A percentile compares a stretch with the other conserved stretches of the same genome.
phyloP scores from a whole-genome alignment of 2,113 vertebrate species.

The Leptodactylus fuscus region DNA sequence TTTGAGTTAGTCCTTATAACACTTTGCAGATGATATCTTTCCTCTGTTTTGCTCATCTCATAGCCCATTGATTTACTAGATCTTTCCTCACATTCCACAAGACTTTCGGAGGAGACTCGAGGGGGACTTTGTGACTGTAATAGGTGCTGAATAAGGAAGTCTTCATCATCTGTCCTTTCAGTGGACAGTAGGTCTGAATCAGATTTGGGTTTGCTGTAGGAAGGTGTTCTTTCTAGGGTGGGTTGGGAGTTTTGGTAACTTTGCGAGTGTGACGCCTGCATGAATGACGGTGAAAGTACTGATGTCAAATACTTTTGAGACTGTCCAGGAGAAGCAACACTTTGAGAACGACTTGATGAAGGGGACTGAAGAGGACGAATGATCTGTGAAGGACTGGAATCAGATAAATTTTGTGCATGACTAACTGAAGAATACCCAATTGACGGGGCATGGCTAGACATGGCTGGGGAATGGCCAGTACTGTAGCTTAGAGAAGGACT shows the following conservation, averaged over 20 bases:
- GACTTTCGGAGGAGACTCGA: slow-evolving; percentile 65
- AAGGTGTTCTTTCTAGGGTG: slow-evolving; percentile 52
- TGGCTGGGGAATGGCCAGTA: slow-evolving; percentile 90
- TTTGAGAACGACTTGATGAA: slow-evolving; percentile 80
- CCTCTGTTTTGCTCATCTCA: slow-evolving; percentile 78
- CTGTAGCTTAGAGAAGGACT: slow-evolving; percentile 89
- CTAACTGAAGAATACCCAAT: slow-evolving; percentile 71
- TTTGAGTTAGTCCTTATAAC: slow-evolving; percentile 92
- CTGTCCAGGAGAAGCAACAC: slow-evolving; percentile 81
- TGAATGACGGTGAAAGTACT: slow-evolving; percentile 86
- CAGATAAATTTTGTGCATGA: slow-evolving; percentile 73
- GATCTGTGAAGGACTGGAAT: slow-evolving; percentile 90
- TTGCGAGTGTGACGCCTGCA: slow-evolving; percentile 75
- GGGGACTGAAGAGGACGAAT: slow-evolving; percentile 90
- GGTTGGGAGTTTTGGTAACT: slow-evolving; percentile 61
- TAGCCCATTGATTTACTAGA: slow-evolving; percentile 75
- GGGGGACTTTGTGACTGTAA: slow-evolving; percentile 79
- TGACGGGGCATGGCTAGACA: slow-evolving; percentile 80
- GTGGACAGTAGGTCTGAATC: slow-evolving; percentile 70
- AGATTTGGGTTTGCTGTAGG: slow-evolving; percentile 65
- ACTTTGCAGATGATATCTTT: slow-evolving; percentile 90
- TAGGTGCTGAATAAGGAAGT: slow-evolving; percentile 92
- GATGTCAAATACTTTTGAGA: slow-evolving; percentile 88
- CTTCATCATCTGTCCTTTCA: slow-evolving; percentile 85
- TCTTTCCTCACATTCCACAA: slow-evolving; percentile 70